Evolutionary conservation across 2,888 invertebrate species (phyloP).

Genomic region (Venusia cambrica): DNA sequence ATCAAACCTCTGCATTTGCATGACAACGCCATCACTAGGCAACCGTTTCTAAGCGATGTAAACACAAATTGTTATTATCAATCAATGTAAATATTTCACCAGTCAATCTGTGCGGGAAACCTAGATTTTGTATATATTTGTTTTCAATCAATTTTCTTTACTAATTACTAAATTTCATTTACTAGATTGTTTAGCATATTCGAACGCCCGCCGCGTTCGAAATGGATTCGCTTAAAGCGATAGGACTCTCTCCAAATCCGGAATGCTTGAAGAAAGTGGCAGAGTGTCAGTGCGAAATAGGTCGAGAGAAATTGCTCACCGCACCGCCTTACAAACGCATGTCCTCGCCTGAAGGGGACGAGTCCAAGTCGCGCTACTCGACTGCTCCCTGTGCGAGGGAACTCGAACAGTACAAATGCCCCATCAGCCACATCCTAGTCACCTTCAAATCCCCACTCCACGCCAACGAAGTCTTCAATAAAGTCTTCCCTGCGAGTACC

Average conservation of each 20-base stretch:
- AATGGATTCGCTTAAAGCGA: constrained; percentile 41
- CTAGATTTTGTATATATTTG: constrained; percentile 23
- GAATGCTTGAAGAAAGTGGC: constrained; percentile 48
- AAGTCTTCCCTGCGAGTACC: constrained; percentile 69
- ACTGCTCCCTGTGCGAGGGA: constrained; percentile 65
- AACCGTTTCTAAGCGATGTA: constrained; percentile 47
- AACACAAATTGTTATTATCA: constrained; percentile 33
- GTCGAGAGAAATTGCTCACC: constrained; percentile 68
- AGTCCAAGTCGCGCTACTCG: constrained; percentile 47
- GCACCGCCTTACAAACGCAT: constrained; percentile 61
- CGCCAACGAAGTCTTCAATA: constrained; percentile 60
- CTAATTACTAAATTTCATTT: too few relatives aligned
- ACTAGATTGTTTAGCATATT: too few relatives aligned
- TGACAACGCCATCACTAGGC: constrained; percentile 35
- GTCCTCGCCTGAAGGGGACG: constrained; percentile 41
- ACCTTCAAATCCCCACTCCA: constrained; percentile 65
- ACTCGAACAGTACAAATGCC: constrained; percentile 58
- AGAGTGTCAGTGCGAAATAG: constrained; percentile 68
- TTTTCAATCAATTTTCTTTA: constrained; percentile 25
- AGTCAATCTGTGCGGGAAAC: constrained; percentile 22
- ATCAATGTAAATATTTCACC: too few relatives aligned
- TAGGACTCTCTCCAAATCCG: constrained; percentile 50
- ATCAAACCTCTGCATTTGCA: too few relatives aligned
- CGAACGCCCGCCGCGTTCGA: too few relatives aligned
- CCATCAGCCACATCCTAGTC: constrained; percentile 62